Evolutionary conservation across 2,113 vertebrate species (phyloP).

Genomic region (Silurus asotus): DNA sequence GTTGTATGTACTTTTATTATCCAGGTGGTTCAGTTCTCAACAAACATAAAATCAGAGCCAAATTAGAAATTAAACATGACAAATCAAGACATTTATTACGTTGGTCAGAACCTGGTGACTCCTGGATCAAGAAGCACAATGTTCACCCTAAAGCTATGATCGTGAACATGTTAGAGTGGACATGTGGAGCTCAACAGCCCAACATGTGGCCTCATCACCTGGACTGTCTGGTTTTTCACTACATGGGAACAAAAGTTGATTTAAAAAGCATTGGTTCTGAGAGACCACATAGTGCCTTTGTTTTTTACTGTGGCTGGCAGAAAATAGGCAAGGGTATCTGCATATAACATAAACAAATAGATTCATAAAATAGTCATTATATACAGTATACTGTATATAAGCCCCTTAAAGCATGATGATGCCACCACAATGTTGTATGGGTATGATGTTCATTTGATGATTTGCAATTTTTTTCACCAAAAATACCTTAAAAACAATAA

Average conservation of each 20-base stretch:
- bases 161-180: not conserved
- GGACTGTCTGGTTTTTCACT: slow-evolving; percentile 1
- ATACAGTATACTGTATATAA: too few relatives aligned
- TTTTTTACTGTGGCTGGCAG: not conserved
- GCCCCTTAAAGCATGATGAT: too few relatives aligned
- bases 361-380: not conserved
- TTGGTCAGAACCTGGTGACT: not conserved
- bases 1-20: slow-evolving; percentile 25
- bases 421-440: too few relatives aligned
- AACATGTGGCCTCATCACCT: slow-evolving; percentile 25
- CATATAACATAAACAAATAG: not conserved
- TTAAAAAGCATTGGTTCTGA: slow-evolving; percentile 22
- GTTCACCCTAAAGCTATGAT: not conserved
- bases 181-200: not conserved
- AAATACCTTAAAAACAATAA: too few relatives aligned
- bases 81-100: not conserved
- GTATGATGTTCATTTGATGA: too few relatives aligned
- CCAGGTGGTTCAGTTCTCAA: slow-evolving; percentile 9
- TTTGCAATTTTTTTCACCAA: too few relatives aligned
- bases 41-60: slow-evolving; percentile 3
- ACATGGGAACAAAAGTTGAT: slow-evolving; percentile 26
- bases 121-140: not conserved
- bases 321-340: not conserved
- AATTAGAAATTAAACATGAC: not conserved
- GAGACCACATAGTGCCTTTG: not conserved